These are phyloP conservation scores for Drosophila equinoxialis DNA, from an alignment of 1,140 invertebrate genomes.

Conservation along the genomic window DNA sequence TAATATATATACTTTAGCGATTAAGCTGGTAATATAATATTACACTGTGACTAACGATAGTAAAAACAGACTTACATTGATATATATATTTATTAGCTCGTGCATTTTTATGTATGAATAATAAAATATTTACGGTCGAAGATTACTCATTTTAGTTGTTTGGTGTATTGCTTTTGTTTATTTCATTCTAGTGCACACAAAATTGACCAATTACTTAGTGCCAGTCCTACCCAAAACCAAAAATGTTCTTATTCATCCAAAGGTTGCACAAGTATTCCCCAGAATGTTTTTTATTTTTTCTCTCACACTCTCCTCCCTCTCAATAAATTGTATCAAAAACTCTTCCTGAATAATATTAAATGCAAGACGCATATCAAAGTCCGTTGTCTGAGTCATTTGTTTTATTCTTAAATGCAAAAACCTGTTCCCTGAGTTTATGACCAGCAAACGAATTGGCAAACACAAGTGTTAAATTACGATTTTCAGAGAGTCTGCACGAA, in stretches of 20 bases:
- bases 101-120: no score
- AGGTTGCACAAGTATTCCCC: neutral
- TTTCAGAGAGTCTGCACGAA: constrained; percentile 7
- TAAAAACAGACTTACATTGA: no score
- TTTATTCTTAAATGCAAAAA: neutral
- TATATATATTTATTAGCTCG: no score
- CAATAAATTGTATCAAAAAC: neutral
- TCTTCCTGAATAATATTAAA: constrained; percentile 3
- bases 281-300: neutral
- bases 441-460: neutral
- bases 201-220: neutral
- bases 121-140: neutral
- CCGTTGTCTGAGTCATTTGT: neutral
- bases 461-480: constrained; percentile 40
- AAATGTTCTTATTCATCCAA: neutral
- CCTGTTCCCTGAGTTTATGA: neutral
- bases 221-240: neutral
- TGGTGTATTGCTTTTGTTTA: neutral
- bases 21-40: no score
- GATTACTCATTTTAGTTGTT: neutral
- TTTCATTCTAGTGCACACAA: neutral
- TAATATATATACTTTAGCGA: no score
- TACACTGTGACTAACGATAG: no score
- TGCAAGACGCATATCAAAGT: neutral
- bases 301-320: neutral